Evolutionary conservation across 2,113 vertebrate species (phyloP).

Genomic region (Heterochromis multidens): DNA sequence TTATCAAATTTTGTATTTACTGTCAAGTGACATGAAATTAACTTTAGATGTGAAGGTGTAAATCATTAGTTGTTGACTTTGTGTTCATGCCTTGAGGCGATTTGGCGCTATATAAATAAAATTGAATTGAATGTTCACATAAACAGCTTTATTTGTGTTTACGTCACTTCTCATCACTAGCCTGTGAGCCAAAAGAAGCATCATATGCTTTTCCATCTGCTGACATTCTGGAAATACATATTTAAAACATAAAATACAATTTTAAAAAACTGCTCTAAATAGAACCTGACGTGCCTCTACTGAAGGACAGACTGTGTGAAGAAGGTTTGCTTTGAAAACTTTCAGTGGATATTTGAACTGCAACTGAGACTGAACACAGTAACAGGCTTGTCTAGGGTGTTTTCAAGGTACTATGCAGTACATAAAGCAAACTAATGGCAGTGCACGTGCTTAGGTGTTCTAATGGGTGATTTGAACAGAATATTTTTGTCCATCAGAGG

Average conservation of each 20-base stretch:
- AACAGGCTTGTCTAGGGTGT: background rate
- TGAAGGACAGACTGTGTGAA: background rate
- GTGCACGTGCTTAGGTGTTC: background rate
- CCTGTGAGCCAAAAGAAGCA: background rate
- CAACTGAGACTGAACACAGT: background rate
- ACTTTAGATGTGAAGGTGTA: background rate
- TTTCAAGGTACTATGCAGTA: background rate
- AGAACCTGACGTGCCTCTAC: background rate
- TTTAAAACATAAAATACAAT: background rate
- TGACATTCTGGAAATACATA: background rate
- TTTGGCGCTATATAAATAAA: too few species aligned
- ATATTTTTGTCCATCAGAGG: background rate
- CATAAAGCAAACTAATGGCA: background rate
- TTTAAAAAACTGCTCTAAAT: background rate
- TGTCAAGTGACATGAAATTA: background rate
- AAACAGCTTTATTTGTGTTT: background rate
- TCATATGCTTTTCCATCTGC: background rate
- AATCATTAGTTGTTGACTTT: background rate
- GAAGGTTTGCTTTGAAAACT: background rate
- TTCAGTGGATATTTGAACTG: background rate
- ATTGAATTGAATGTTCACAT: too few species aligned
- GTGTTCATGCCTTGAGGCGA: too few species aligned
- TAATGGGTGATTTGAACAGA: background rate
- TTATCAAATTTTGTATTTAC: background rate
- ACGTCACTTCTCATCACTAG: background rate